Conservation (phyloP, 2,888 invertebrate genomes). For the Scotopteryx bipunctaria region DNA sequence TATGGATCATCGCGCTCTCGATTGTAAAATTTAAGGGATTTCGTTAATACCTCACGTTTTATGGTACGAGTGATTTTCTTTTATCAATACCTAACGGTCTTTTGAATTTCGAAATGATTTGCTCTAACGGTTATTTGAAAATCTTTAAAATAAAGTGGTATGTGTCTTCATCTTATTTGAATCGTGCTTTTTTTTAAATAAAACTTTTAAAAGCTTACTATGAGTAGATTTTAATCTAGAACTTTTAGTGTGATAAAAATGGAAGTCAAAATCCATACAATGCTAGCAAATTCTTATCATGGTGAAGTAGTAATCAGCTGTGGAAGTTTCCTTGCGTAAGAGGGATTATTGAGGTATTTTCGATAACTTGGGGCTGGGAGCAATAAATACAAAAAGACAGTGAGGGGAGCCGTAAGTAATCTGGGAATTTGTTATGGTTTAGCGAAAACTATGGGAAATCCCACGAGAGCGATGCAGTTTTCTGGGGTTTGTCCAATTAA, state of each 20-base stretch:
- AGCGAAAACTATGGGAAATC: conserved; percentile 69
- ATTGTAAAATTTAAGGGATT: conserved; percentile 39
- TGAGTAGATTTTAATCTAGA: too few species aligned
- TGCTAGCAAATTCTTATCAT: conserved; percentile 58
- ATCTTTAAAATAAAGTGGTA: not conserved
- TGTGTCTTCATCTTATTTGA: too few species aligned
- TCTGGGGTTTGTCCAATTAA: conserved; percentile 36
- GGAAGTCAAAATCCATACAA: conserved; percentile 48
- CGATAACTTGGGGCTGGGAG: conserved; percentile 78
- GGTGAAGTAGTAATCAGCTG: conserved; percentile 76
- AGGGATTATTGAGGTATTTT: conserved; percentile 77
- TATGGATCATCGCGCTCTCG: conserved; percentile 49
- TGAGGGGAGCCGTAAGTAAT: conserved; percentile 66
- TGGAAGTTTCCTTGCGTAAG: conserved; percentile 76
- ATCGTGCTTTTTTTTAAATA: too few species aligned
- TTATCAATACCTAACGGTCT: conserved; percentile 10
- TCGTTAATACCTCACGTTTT: conserved; percentile 32
- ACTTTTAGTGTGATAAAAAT: not conserved
- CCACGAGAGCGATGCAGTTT: conserved; percentile 66
- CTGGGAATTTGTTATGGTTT: conserved; percentile 81
- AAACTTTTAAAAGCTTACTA: too few species aligned
- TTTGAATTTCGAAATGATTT: conserved; percentile 3
- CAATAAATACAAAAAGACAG: conserved; percentile 77
- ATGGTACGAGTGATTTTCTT: conserved; percentile 21
- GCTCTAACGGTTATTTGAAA: not conserved